These are phyloP conservation scores for Coreius guichenoti DNA, from an alignment of 2,797 vertebrate species.

Conservation along the genomic window DNA sequence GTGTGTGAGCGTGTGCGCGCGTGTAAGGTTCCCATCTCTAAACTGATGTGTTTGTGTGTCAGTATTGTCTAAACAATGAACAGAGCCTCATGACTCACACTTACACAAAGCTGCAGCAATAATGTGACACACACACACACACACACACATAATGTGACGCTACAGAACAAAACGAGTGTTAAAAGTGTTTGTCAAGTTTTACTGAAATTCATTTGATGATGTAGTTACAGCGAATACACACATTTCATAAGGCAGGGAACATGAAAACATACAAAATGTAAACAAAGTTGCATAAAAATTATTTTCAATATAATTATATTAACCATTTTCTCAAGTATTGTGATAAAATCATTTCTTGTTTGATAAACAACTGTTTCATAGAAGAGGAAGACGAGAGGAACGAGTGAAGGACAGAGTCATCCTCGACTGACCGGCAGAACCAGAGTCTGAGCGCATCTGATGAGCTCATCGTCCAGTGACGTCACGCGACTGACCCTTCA, in stretches of 20 bases:
- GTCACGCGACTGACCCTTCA: constrained; percentile 30
- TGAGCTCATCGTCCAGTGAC: constrained; percentile 67
- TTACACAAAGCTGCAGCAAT: too few relatives aligned
- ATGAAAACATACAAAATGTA: constrained; percentile 7
- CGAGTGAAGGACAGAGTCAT: not conserved
- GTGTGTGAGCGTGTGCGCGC: not conserved
- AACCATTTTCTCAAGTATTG: not conserved
- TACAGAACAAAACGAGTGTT: not conserved
- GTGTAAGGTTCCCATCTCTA: not conserved
- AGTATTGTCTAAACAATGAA: constrained; percentile 22
- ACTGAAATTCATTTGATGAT: not conserved
- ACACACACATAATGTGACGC: not conserved
- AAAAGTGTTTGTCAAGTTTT: not conserved
- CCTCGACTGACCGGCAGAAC: too few relatives aligned
- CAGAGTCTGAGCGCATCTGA: not conserved
- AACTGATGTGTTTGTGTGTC: constrained; percentile 5
- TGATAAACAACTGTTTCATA: not conserved
- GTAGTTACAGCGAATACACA: not conserved
- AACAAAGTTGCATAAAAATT: constrained; percentile 12
- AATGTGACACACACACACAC: too few relatives aligned
- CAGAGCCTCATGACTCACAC: constrained; percentile 14
- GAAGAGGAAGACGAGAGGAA: not conserved
- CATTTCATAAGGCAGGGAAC: not conserved
- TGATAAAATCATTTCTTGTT: not conserved
- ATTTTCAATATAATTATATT: constrained; percentile 5